Evolutionary conservation across 2,888 invertebrate genomes (phyloP).

Genomic region (Aspidapion aeneum): DNA sequence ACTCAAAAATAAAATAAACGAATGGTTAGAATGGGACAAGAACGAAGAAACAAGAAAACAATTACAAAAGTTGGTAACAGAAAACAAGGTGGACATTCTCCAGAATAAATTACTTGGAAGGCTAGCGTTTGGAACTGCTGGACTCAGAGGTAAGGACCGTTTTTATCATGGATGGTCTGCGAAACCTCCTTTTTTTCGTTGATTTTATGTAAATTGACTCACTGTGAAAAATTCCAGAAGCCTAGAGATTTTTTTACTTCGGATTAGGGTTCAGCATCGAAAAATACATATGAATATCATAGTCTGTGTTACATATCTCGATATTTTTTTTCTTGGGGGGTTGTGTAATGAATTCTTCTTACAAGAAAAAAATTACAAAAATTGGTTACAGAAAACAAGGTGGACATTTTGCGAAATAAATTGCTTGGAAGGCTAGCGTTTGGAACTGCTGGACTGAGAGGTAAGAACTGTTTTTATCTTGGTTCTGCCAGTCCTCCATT

Average conservation of each 20-base stretch:
- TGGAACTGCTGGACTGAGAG: slow-evolving; percentile 85
- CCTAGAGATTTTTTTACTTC: too few species aligned
- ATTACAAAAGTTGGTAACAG: slow-evolving; percentile 56
- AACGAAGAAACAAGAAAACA: slow-evolving; percentile 63
- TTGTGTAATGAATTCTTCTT: too few species aligned
- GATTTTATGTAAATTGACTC: too few species aligned
- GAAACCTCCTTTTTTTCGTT: too few species aligned
- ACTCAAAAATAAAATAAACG: slow-evolving; percentile 63
- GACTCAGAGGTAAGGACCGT: slow-evolving; percentile 82
- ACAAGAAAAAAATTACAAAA: slow-evolving; percentile 61
- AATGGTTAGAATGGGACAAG: slow-evolving; percentile 76
- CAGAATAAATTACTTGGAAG: slow-evolving; percentile 63
- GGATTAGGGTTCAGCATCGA: too few species aligned
- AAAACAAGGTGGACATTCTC: slow-evolving; percentile 58
- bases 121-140: slow-evolving; percentile 63
- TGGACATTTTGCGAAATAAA: slow-evolving; percentile 58
- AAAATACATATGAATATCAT: too few species aligned
- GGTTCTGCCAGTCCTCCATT: too few species aligned
- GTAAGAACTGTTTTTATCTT: too few species aligned
- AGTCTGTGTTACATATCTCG: too few species aligned
- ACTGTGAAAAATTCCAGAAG: too few species aligned
- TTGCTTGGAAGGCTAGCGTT: slow-evolving; percentile 57
- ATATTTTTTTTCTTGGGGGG: too few species aligned
- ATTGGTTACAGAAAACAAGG: slow-evolving; percentile 55
- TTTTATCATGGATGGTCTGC: too few species aligned